Base-by-base conservation (phyloP, 2,888 invertebrate species). In the Drosophila multiciliata region DNA sequence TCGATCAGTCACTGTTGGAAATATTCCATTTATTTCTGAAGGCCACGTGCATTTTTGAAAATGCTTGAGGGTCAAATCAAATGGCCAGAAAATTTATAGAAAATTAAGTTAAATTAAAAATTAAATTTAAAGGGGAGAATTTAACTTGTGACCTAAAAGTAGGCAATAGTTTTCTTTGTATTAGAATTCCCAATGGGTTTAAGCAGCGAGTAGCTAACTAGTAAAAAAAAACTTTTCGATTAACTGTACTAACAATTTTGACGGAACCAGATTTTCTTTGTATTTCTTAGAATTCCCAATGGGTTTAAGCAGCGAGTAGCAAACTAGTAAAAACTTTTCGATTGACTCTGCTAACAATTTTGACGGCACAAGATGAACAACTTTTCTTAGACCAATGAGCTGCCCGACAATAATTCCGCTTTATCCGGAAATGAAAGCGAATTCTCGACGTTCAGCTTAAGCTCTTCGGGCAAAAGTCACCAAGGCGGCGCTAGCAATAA, bases 1-100 rank as follows among this genome's bases (percentile, higher is more conserved):
- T 78, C 78, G 78, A 82, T 73, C 82, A 73, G 59, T 55, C 57
- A 15, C 38, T 33, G 48, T 50, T 61, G 49, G 78, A 82, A 53
- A 78, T 49, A 82, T 78, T 64, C 42, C 73, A 53, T 48, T 58
- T 57, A 61, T 66, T 63, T 57, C 7, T 48, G 8, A 65, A 58
- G 2, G 20, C 45, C 53, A 7, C 7, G 23, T 38, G 12, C 17
- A n/a, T 55, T 50, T 49, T 33, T 48, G 35, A 55, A 73, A 73
- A 52, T 35, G 59, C 59, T 66, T 60, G 53, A 61, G 53, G 33
- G 20, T 1, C 1, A 20, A 26, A 49, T 26, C 9, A 3, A 48
- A 23, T 23, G 4, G 4, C 1, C 7, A 23, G 12, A 20, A 15
- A 54, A 58, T 23, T 15, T 20, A 53, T 23, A 15, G n/a, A 23